These are phyloP conservation scores for Lasioglossum baleicum DNA, from an alignment of 1,140 invertebrate genomes.

Conservation along the genomic window DNA sequence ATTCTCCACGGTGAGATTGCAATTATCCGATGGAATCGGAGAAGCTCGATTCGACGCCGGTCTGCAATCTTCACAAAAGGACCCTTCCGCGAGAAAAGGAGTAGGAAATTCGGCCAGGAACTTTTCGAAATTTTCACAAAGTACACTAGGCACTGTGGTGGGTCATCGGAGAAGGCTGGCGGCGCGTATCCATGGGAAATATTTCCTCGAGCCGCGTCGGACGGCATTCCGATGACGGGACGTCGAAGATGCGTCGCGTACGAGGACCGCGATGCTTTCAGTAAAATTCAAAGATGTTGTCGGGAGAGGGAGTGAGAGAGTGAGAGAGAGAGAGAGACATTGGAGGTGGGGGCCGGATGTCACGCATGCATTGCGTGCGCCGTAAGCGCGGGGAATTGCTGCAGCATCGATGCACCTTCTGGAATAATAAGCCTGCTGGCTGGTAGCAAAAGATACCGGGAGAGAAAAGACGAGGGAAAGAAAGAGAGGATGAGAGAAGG, in stretches of 20 bases:
- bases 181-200: slow-evolving; percentile 21
- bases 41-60: no score
- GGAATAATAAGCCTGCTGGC: slow-evolving; percentile 64
- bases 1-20: no score
- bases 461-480: no score
- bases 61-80: no score
- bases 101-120: neutral
- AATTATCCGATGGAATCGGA: no score
- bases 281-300: slow-evolving; percentile 51
- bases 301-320: no score
- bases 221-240: slow-evolving; percentile 33
- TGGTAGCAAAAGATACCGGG: neutral
- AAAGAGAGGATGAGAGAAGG: no score
- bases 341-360: slow-evolving; percentile 66
- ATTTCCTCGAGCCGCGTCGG: slow-evolving; percentile 9
- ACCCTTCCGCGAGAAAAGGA: no score
- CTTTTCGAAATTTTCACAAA: no score
- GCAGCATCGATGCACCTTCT: slow-evolving; percentile 44
- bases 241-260: neutral
- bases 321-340: neutral
- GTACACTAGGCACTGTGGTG: no score
- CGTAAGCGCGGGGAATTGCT: slow-evolving; percentile 43
- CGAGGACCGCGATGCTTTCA: slow-evolving; percentile 30
- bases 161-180: no score
- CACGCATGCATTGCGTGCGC: slow-evolving; percentile 68